These are phyloP conservation scores for Pentalonia nigronervosa DNA, from an alignment of 1,140 invertebrate species.

Conservation along the genomic window DNA sequence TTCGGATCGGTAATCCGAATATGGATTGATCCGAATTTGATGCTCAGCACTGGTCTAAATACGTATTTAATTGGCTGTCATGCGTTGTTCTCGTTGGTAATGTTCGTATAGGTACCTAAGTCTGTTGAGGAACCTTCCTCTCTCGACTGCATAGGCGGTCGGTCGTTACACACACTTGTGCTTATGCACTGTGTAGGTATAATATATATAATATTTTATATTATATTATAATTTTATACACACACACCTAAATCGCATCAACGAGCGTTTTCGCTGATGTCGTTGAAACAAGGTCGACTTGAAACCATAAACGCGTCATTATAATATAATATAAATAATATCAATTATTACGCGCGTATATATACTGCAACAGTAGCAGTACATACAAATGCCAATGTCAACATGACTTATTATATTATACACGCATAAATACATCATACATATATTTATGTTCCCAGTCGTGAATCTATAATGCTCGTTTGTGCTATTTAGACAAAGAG, in stretches of 20 bases:
- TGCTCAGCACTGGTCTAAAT: too few relatives aligned
- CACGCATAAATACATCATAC: neutral
- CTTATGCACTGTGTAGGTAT: neutral
- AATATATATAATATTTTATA: neutral
- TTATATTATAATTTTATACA: conserved; percentile 3
- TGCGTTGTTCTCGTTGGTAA: neutral
- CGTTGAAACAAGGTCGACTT: neutral
- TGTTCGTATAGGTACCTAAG: too few relatives aligned
- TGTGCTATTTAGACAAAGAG: neutral
- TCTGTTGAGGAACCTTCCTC: neutral
- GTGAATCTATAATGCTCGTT: neutral
- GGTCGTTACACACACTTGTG: neutral
- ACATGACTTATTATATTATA: neutral
- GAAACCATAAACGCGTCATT: neutral
- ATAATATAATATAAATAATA: conserved; percentile 4
- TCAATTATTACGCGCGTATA: neutral
- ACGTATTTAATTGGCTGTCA: conserved; percentile 24
- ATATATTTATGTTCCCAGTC: neutral
- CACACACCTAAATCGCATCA: neutral
- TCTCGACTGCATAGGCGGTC: neutral
- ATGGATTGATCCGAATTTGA: too few relatives aligned
- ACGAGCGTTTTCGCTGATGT: neutral
- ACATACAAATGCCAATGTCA: neutral
- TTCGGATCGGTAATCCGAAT: too few relatives aligned
- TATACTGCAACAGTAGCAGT: neutral